phyloP scores from a whole-genome alignment of 2,888 invertebrate genomes.

The Lissocephala sabroskyi region DNA sequence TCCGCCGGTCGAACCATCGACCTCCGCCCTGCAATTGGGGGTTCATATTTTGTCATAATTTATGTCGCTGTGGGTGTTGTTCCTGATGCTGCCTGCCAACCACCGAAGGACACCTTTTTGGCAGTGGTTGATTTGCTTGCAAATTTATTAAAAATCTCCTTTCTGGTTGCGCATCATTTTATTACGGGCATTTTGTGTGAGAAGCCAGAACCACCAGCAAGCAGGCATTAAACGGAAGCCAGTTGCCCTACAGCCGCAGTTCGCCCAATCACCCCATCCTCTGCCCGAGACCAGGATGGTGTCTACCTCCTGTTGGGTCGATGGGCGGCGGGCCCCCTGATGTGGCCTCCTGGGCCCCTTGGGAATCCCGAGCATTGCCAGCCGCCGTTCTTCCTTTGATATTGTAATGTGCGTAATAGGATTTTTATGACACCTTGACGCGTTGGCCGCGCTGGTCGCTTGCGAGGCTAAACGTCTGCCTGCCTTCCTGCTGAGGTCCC shows the following conservation, averaged over 20 bases:
- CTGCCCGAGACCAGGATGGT: too few species aligned
- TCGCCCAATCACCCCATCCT: too few species aligned
- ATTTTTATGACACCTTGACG: conserved; percentile 63
- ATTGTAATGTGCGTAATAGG: conserved; percentile 70
- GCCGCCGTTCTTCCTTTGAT: conserved; percentile 58
- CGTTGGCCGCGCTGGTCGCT: conserved; percentile 15
- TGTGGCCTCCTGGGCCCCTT: conserved; percentile 25
- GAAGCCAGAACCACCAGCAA: conserved; percentile 25
- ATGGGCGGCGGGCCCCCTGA: too few species aligned
- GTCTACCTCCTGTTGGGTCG: too few species aligned
- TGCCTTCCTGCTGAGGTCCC: too few species aligned
- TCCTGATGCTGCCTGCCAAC: conserved; percentile 32
- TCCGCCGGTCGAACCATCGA: not conserved
- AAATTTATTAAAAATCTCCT: conserved; percentile 67
- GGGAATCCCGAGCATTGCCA: conserved; percentile 33
- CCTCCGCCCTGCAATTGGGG: conserved; percentile 20
- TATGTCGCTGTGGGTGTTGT: conserved; percentile 68
- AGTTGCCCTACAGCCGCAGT: not conserved
- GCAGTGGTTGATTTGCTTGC: conserved; percentile 64
- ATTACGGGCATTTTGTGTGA: conserved; percentile 47
- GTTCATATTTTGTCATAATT: conserved; percentile 67
- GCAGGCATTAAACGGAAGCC: not conserved
- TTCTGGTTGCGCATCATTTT: conserved; percentile 49
- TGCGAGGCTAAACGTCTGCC: not conserved
- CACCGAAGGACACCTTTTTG: conserved; percentile 18